Evolutionary conservation across 2,888 invertebrate genomes (phyloP), one percentile per base, ranked within the genome.

Genomic region (Abrostola triplasia): DNA sequence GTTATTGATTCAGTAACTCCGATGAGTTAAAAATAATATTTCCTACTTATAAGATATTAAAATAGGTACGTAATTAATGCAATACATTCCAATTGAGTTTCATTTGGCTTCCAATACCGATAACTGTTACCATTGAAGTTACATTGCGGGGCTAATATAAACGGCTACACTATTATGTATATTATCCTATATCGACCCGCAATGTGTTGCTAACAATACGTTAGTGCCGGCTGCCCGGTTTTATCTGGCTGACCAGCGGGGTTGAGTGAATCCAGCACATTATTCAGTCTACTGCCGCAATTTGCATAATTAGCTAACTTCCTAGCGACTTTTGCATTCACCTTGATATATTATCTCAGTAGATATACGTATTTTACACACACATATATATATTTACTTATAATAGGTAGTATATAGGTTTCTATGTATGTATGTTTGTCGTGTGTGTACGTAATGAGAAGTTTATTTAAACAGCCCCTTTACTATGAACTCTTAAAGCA

Each of bases 251-350:
- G 79, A 76, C 79, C 74, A 68, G 69, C 66, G 77, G 78, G 82
- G 79, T 82, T 86, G 87, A 88, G 84, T 87, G 89, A 89, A 90
- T 89, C 88, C 88, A 83, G 84, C 84, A 87, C 88, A 89, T 91
- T 90, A 89, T 89, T 91, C 86, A 88, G 87, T 76, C 83, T 82
- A 85, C 88, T 87, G 82, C 88, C 86, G 84, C 89, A 87, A 92
- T 93, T 91, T 92, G 82, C 92, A 92, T 92, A 92, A 92, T 92
- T 92, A 92, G 92, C 92, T 82, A 89, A 90, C 89, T 90, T 90
- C 85, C 84, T 82, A 77, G 81, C 77, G 81, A 84, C 84, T 85
- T 84, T 83, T 66, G 65, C 76, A 76, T 67, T 73, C 69, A 78
- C 76, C 78, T 76, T 73, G 73, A 66, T 75, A 66, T 66, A 73